Evolutionary conservation across 2,797 vertebrate genomes (phyloP), one percentile per base, ranked within the genome.

Genomic region (Eospalax fontanierii): DNA sequence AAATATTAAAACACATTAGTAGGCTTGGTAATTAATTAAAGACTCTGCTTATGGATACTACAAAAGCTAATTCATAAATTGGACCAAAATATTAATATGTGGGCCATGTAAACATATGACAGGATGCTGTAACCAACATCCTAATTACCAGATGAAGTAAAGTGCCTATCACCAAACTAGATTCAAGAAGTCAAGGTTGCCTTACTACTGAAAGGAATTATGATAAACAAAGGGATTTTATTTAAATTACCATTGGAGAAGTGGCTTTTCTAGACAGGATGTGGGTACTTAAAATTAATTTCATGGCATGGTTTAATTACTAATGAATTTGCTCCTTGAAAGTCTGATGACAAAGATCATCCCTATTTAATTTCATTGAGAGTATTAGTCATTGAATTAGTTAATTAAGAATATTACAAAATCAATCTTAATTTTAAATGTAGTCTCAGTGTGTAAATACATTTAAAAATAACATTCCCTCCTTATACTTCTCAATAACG

Each of bases 401-500:
- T 95, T 96, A 85, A 97, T 97, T 95, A 95, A 97, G 75, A 96
- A 92, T 93, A 94, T 93, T 95, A 96, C 11, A 93, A 93, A 95
- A 93, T 94, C 88, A 82, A 82, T 91, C 95, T 81, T 89, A 97
- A 61, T 96, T 86, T 93, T 93, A 96, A 91, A 93, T 90, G 94
- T 94, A 95, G 63, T 95, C 61, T 89, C 38, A 46, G 24, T 73
- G 43, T 76, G 22, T 50, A 91, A 92, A 80, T 83, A 74, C 8
- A 33, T 74, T 43, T 75, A 50, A 66, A 18, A 90, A 83, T 85
- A n/a, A n/a, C 8, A 78, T 92, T 87, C 91, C 26, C 84, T 71
- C 65, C 6, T 78, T 40, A 4, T 10, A 19, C 4, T 14, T 12
- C 30, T 65, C 33, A 90, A 82, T 96, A 95, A 59, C 84, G 10